A percentile compares a stretch with the other conserved stretches of the same genome.
Evolutionary conservation across 2,113 vertebrate genomes (phyloP).

Genomic region (Struthio camelus): DNA sequence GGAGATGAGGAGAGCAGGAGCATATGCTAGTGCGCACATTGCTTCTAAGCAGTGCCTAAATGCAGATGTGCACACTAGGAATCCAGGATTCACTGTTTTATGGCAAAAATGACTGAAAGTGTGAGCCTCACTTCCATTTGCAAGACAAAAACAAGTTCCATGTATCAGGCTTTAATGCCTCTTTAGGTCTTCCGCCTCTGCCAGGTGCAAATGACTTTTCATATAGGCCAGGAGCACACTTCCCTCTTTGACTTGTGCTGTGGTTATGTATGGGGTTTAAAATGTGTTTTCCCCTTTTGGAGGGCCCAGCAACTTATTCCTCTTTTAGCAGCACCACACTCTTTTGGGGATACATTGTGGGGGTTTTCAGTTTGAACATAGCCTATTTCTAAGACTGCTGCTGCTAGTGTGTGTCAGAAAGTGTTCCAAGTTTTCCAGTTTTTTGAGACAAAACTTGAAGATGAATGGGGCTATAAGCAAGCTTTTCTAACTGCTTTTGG

Average conservation of each 20-base stretch:
- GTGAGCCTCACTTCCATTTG: neutral
- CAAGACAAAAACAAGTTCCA: neutral
- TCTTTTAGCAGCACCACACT: neutral
- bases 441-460: neutral
- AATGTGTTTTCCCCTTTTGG: neutral
- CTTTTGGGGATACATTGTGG: neutral
- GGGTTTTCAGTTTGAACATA: neutral
- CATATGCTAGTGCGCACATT: neutral
- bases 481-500: neutral
- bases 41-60: neutral
- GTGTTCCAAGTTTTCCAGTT: neutral
- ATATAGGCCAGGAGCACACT: neutral
- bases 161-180: constrained; percentile 24
- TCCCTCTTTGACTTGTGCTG: neutral
- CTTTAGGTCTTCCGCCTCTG: neutral
- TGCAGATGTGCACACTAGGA: constrained; percentile 1
- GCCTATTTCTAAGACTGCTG: neutral
- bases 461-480: neutral
- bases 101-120: neutral
- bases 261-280: neutral
- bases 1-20: neutral
- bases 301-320: neutral
- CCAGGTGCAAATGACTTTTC: constrained; percentile 46
- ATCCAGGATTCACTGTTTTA: constrained; percentile 15
- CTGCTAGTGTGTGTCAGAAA: neutral